These are phyloP conservation scores for Epiperipatus broadwayi DNA, from an alignment of 2,888 invertebrate genomes.

Conservation along the genomic window DNA sequence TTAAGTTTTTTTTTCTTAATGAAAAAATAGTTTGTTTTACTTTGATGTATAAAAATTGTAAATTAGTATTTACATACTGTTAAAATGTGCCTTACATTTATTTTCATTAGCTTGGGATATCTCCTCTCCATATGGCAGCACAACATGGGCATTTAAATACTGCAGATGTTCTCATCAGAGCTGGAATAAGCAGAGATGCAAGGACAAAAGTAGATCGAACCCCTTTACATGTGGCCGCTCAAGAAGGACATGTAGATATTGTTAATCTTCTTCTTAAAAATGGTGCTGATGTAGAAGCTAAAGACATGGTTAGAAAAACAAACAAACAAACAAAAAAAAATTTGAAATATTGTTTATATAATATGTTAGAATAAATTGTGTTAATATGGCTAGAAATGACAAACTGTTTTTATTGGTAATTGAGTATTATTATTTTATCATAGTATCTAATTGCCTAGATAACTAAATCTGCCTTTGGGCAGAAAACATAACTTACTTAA, in stretches of 20 bases:
- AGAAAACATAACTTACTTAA: no score
- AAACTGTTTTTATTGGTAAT: no score
- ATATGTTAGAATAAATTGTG: neutral
- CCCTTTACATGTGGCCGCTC: slow-evolving; percentile 69
- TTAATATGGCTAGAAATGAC: neutral
- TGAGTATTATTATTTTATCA: no score
- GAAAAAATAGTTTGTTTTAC: no score
- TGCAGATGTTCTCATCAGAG: slow-evolving; percentile 57
- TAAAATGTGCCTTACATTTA: no score
- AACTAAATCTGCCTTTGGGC: no score
- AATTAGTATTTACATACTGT: no score
- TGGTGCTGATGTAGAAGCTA: slow-evolving; percentile 50
- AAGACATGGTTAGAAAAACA: slow-evolving; percentile 53
- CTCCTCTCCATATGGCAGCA: slow-evolving; percentile 67
- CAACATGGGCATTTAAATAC: slow-evolving; percentile 57
- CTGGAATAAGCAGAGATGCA: slow-evolving; percentile 69
- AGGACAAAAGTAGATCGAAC: slow-evolving; percentile 81
- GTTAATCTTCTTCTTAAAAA: slow-evolving; percentile 46
- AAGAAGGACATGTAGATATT: slow-evolving; percentile 56
- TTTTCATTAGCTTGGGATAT: slow-evolving; percentile 53
- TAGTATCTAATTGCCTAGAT: no score
- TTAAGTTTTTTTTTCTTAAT: slow-evolving; percentile 5
- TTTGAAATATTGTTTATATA: neutral
- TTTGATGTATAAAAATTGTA: no score
- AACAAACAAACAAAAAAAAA: no score